phyloP scores from a whole-genome alignment of 2,113 vertebrate genomes.

The Fulmarus glacialis region DNA sequence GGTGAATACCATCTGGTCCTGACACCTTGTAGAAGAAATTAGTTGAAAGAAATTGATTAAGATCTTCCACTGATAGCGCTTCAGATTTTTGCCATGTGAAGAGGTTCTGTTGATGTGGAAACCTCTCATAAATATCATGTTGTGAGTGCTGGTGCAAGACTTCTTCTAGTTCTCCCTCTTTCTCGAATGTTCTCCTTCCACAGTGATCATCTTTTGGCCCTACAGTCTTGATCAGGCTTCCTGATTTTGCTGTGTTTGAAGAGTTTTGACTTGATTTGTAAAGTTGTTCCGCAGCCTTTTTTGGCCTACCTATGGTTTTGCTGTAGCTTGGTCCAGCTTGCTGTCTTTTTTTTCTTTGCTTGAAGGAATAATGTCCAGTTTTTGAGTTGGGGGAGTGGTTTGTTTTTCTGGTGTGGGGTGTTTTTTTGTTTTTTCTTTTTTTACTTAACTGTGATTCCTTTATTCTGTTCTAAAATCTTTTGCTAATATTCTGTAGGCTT shows the following conservation, averaged over 20 bases:
- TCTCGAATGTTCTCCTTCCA: neutral
- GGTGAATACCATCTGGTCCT: neutral
- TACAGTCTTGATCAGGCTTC: neutral
- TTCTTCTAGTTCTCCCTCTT: neutral
- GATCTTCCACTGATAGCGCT: neutral
- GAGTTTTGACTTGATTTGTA: neutral
- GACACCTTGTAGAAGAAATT: neutral
- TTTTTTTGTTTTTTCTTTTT: neutral
- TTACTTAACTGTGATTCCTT: neutral
- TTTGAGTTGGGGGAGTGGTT: neutral
- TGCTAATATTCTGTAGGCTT: neutral
- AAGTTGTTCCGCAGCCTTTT: neutral
- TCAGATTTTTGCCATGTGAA: neutral
- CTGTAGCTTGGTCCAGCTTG: neutral
- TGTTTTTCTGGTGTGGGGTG: no score
- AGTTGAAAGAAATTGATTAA: neutral
- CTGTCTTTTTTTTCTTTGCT: neutral
- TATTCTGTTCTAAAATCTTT: neutral
- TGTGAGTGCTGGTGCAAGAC: neutral
- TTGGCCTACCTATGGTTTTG: neutral
- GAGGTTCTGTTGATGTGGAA: neutral
- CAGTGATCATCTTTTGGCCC: neutral
- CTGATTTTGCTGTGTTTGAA: neutral
- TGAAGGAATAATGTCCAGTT: neutral
- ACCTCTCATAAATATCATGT: neutral